phyloP scores from a whole-genome alignment of 2,797 vertebrate species.

The Labroides dimidiatus region DNA sequence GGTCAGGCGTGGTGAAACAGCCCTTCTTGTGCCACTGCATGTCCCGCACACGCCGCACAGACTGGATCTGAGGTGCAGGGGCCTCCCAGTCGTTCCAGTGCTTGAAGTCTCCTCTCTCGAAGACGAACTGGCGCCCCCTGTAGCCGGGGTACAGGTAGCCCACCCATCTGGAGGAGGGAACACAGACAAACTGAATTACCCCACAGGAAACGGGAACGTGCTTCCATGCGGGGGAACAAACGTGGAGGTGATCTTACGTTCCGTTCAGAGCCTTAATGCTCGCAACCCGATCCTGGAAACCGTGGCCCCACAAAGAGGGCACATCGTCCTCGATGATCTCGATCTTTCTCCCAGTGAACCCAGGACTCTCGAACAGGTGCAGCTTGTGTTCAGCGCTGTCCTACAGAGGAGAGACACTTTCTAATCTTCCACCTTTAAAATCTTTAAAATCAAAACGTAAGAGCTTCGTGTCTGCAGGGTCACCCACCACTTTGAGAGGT shows the following conservation, averaged over 20 bases:
- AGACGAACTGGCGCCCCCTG: slow-evolving; percentile 91
- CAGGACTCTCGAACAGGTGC: slow-evolving; percentile 89
- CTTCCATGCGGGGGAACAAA: no score
- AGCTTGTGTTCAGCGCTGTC: slow-evolving; percentile 91
- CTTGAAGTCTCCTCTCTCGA: slow-evolving; percentile 91
- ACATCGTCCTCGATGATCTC: slow-evolving; percentile 93
- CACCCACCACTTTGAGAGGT: slow-evolving; percentile 82
- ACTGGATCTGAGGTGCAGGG: slow-evolving; percentile 90
- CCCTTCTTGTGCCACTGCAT: slow-evolving; percentile 95
- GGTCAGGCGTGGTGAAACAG: slow-evolving; percentile 78
- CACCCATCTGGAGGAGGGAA: slow-evolving; percentile 87
- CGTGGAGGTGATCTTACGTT: slow-evolving; percentile 85
- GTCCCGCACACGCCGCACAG: slow-evolving; percentile 91
- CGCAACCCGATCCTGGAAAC: slow-evolving; percentile 92
- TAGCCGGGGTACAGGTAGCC: slow-evolving; percentile 94
- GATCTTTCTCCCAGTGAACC: slow-evolving; percentile 90
- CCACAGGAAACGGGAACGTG: neutral
- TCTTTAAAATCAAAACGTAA: no score
- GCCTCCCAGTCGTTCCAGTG: slow-evolving; percentile 97
- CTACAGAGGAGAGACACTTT: slow-evolving; percentile 68
- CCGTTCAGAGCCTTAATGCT: slow-evolving; percentile 89
- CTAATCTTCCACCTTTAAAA: no score
- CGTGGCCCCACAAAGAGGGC: slow-evolving; percentile 93
- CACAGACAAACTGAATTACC: neutral
- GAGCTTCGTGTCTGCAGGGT: no score